These are phyloP conservation scores for Urophycis tenuis DNA, from an alignment of 2,797 vertebrate species.

Conservation along the genomic window DNA sequence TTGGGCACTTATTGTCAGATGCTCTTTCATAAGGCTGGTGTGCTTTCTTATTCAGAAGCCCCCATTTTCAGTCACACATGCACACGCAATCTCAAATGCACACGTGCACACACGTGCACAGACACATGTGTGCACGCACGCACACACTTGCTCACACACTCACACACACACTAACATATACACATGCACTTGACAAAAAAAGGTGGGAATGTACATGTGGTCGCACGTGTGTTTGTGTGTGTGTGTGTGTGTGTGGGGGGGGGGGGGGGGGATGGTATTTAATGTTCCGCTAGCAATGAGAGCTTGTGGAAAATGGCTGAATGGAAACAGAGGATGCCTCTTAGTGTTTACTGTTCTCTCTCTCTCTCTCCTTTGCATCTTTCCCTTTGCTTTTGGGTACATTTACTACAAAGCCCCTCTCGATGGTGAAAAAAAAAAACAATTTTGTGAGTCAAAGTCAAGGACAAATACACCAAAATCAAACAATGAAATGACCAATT, in stretches of 20 bases:
- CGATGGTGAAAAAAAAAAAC: too few species aligned
- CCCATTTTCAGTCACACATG: slow-evolving; percentile 26
- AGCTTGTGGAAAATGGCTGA: neutral
- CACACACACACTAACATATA: neutral
- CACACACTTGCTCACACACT: neutral
- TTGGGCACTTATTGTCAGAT: slow-evolving; percentile 45
- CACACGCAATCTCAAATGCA: slow-evolving; percentile 18
- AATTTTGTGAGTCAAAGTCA: neutral
- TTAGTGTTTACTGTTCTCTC: neutral
- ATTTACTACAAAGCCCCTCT: neutral
- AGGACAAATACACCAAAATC: neutral
- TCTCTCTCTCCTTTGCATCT: neutral
- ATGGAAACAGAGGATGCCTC: neutral
- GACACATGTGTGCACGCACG: neutral
- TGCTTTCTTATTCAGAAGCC: slow-evolving; percentile 43
- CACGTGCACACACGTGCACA: slow-evolving; percentile 17
- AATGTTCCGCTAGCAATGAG: neutral
- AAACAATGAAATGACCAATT: neutral
- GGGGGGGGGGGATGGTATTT: neutral
- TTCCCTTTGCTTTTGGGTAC: neutral
- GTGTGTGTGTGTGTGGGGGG: too few species aligned
- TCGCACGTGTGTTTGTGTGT: too few species aligned
- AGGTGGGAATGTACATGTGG: slow-evolving; percentile 22
- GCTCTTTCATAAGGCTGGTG: slow-evolving; percentile 44
- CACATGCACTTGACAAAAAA: neutral